Conservation (phyloP, 2,797 vertebrate species). For the Nyctibius grandis region DNA sequence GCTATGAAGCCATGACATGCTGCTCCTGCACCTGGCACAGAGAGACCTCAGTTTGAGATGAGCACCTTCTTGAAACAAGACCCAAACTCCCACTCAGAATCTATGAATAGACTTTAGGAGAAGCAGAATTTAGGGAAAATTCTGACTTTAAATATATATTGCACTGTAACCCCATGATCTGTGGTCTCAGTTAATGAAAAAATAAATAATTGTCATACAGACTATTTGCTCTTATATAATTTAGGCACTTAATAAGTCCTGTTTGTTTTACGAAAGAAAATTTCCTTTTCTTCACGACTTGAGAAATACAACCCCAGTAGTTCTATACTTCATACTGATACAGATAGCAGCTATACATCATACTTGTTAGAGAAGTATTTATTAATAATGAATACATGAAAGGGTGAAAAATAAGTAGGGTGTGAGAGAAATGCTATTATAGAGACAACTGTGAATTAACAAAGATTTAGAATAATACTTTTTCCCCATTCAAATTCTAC, state of each 20-base stretch:
- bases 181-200: background rate
- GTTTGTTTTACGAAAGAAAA: background rate
- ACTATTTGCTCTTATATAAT: background rate
- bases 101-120: background rate
- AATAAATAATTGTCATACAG: background rate
- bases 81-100: background rate
- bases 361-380: background rate
- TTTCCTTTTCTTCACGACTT: constrained; percentile 19
- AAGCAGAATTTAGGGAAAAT: background rate
- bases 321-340: background rate
- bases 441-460: constrained; percentile 31
- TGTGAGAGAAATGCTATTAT: background rate
- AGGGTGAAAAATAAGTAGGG: background rate
- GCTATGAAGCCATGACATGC: background rate
- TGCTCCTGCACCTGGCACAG: background rate
- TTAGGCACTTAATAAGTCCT: constrained; percentile 21
- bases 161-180: background rate
- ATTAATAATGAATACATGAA: constrained; percentile 38
- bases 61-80: background rate
- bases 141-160: background rate
- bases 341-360: background rate
- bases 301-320: background rate
- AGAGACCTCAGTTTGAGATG: background rate
- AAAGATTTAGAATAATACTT: constrained; percentile 25
- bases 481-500: constrained; percentile 36